A percentile compares a stretch with the other conserved stretches of the same genome.
Conservation (phyloP, 2,888 invertebrate genomes). For the Dryobotodes eremita region DNA sequence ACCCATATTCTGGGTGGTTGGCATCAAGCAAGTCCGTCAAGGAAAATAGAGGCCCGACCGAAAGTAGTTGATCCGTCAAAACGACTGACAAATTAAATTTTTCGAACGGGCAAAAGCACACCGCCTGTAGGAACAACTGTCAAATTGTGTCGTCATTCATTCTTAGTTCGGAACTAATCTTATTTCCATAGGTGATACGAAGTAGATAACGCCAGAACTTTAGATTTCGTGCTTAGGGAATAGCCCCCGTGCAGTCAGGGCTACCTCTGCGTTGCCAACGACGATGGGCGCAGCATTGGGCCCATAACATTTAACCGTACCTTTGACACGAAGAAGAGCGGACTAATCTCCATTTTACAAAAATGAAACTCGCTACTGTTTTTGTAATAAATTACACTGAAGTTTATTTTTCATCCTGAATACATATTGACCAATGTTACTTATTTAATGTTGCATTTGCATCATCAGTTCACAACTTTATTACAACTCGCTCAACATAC, state of each 20-base stretch:
- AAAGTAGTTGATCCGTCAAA: too few species aligned
- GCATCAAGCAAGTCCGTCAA: too few species aligned
- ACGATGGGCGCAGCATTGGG: background rate
- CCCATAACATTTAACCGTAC: background rate
- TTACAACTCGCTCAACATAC: slow-evolving; percentile 88
- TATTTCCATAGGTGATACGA: background rate
- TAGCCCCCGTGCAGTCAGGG: background rate
- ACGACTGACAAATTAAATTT: too few species aligned
- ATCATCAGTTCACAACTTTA: slow-evolving; percentile 86
- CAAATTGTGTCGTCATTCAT: background rate
- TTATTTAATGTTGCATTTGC: slow-evolving; percentile 78
- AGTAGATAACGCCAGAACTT: background rate
- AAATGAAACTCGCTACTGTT: slow-evolving; percentile 72
- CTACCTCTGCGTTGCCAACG: background rate
- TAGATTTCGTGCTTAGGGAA: background rate
- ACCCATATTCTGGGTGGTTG: too few species aligned
- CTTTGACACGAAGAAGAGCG: background rate
- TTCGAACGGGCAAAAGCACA: too few species aligned
- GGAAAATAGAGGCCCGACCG: too few species aligned
- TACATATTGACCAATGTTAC: slow-evolving; percentile 88
- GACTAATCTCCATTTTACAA: background rate
- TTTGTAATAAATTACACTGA: slow-evolving; percentile 90
- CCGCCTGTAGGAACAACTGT: too few species aligned
- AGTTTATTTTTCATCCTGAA: slow-evolving; percentile 90
- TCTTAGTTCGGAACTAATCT: background rate